Base-by-base conservation (phyloP, 2,113 vertebrate genomes). In the Vombatus ursinus region DNA sequence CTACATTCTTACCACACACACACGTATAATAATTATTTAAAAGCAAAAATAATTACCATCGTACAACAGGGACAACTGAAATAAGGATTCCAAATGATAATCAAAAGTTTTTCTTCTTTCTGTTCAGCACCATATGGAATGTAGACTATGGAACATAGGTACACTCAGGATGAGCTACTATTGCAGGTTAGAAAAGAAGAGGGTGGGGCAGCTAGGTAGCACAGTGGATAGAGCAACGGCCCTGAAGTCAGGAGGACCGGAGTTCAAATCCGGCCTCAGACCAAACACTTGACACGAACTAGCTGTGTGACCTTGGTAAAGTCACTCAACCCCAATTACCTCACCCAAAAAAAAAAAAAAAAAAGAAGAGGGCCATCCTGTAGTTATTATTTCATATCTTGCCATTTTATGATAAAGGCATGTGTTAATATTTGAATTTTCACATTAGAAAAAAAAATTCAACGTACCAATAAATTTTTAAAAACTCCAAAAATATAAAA, bases 361-460 rank as follows among this genome's bases (percentile, higher is more conserved):
- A 77, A 77, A 68, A 68, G 61, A 77, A 77, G 14, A 77, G 37
- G 61, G 37, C 37, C 37, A 77, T n/a, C 31, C 14, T 77, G 22
- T 28, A 54, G 52, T 6, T 54, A 28, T 9, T 57, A 61, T 61
- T n/a, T 77, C n/a, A 2, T 19, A n/a, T 77, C 28, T 92, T 92
- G 3, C 44, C 57, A 77, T 93, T 24, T 53, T 90, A 89, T 49
- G 52, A 92, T 16, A 93, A 91, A 37, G 0, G 61, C 12, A 77
- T 50, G 57, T 89, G 8, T 89, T 93, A 95, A 96, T 90, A 89
- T 92, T 11, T 92, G 3, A 94, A 96, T 94, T 95, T 92, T 94
- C 91, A 97, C 14, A 94, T 0, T 92, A 49, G 51, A 16, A 16
- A 92, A 92, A n/a, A 93, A 96, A 92, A 92, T 4, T 28, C 25